Conservation (phyloP, 2,888 invertebrate genomes). For the Digitonthophagus gazella region DNA sequence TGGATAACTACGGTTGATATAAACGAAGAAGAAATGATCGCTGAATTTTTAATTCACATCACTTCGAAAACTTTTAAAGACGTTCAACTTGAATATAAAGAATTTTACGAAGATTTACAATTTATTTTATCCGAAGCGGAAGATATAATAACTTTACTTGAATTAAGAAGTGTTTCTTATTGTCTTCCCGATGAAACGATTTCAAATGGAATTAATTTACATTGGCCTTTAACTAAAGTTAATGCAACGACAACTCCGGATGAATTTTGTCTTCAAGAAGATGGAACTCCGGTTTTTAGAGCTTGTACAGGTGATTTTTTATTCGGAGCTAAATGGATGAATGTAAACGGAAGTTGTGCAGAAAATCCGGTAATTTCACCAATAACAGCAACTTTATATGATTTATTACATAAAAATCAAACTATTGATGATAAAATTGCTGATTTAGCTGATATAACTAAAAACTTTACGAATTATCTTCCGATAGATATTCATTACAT, state of each 20-base stretch:
- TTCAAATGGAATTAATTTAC: slow-evolving; percentile 17
- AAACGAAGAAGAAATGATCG: slow-evolving; percentile 17
- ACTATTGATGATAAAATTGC: slow-evolving; percentile 10
- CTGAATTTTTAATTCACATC: slow-evolving; percentile 25
- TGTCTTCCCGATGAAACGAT: slow-evolving; percentile 19
- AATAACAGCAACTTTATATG: slow-evolving; percentile 33
- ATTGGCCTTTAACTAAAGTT: slow-evolving; percentile 52
- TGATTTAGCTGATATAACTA: slow-evolving; percentile 22
- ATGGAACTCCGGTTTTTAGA: slow-evolving; percentile 58
- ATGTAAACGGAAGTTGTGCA: slow-evolving; percentile 38
- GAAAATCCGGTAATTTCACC: slow-evolving; percentile 21
- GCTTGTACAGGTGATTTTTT: slow-evolving; percentile 57
- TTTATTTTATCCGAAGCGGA: slow-evolving; percentile 4
- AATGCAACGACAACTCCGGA: slow-evolving; percentile 55
- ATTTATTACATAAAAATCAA: slow-evolving; percentile 23
- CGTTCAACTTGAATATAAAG: slow-evolving; percentile 15
- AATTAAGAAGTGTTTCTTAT: slow-evolving; percentile 22
- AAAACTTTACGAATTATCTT: slow-evolving; percentile 21
- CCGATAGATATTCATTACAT: slow-evolving; percentile 29
- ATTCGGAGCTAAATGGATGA: slow-evolving; percentile 56
- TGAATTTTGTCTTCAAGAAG: slow-evolving; percentile 57
- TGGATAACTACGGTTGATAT: slow-evolving; percentile 21
- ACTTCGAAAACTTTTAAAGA: slow-evolving; percentile 17
- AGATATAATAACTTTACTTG: slow-evolving; percentile 5
- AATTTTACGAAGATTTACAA: slow-evolving; percentile 9